Conservation (phyloP, 2,797 vertebrate genomes). For the Esox masquinongy region DNA sequence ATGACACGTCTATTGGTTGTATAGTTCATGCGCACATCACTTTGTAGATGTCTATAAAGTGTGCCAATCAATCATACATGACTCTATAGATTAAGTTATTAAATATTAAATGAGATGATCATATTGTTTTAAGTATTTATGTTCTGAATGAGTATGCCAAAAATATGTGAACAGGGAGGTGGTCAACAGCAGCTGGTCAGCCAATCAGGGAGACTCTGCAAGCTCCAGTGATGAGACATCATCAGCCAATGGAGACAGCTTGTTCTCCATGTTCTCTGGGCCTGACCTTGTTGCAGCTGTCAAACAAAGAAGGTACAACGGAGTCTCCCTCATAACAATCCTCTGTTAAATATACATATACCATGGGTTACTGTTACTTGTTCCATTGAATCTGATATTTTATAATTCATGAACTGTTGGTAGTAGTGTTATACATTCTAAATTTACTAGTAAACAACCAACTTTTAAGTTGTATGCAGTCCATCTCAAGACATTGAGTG, state of each 20-base stretch:
- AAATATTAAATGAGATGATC: background rate
- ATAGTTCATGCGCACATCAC: background rate
- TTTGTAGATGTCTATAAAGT: background rate
- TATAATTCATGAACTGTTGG: background rate
- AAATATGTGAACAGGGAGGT: conserved; percentile 75
- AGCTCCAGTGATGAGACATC: conserved; percentile 99
- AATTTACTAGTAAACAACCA: too few species aligned
- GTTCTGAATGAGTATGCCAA: conserved; percentile 4
- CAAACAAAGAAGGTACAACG: conserved; percentile 90
- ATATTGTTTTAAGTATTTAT: background rate
- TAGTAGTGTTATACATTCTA: background rate
- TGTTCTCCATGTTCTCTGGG: conserved; percentile 99
- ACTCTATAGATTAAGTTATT: background rate
- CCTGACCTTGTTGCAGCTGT: conserved; percentile 97
- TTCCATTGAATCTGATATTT: background rate
- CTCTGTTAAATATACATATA: background rate
- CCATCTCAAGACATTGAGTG: too few species aligned
- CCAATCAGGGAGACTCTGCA: conserved; percentile 95
- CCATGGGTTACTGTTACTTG: background rate
- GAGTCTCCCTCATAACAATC: background rate
- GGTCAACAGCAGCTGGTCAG: conserved; percentile 90
- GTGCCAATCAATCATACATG: conserved; percentile 5
- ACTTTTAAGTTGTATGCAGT: too few species aligned
- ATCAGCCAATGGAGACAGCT: conserved; percentile 95
- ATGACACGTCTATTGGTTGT: background rate